Conservation (phyloP, 1,140 invertebrate species). For the Drosophila truncata region DNA sequence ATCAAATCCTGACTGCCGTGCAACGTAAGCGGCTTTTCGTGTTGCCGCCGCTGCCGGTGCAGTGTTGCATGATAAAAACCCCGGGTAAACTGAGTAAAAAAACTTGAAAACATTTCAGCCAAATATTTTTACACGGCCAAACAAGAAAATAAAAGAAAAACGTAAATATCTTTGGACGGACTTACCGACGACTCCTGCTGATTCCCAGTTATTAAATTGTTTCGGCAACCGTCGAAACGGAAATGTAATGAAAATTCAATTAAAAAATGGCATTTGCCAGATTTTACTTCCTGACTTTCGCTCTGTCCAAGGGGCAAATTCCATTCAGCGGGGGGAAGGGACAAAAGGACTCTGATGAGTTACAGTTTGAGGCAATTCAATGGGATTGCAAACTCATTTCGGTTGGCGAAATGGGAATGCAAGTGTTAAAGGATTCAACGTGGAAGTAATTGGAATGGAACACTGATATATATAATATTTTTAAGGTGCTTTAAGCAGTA, state of each 20-base stretch:
- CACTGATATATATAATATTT: constrained; percentile 2
- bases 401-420: constrained; percentile 37
- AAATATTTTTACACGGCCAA: constrained; percentile 48
- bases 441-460: constrained; percentile 7
- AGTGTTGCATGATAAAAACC: constrained; percentile 54
- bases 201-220: constrained; percentile 70
- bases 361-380: constrained; percentile 41
- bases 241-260: constrained; percentile 84
- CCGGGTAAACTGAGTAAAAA: constrained; percentile 27
- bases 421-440: constrained; percentile 35
- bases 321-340: constrained; percentile 3
- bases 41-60: constrained; percentile 54
- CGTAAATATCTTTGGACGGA: constrained; percentile 39
- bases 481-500: neutral
- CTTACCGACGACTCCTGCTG: constrained; percentile 58
- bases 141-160: constrained; percentile 39
- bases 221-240: constrained; percentile 67
- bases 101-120: constrained; percentile 48
- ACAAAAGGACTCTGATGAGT: constrained; percentile 33
- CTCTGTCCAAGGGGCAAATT: constrained; percentile 20
- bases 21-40: constrained; percentile 78
- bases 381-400: constrained; percentile 53
- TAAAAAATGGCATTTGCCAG: constrained; percentile 81
- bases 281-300: constrained; percentile 55
- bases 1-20: constrained; percentile 44